Evolutionary conservation across 1,140 invertebrate genomes (phyloP).

Genomic region (Stegodyphus mimosarum): DNA sequence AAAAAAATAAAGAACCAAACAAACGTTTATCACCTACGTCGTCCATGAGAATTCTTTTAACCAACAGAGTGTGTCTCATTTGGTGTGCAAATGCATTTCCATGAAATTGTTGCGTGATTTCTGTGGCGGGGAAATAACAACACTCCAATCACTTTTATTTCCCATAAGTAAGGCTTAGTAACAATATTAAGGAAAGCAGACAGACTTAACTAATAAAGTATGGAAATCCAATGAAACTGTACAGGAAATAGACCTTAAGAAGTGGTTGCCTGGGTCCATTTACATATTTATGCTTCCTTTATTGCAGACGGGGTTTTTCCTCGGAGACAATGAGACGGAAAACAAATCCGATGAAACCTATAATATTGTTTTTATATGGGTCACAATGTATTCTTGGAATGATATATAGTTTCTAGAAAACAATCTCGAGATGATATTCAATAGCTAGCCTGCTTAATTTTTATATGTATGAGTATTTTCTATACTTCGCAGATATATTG

Average conservation of each 20-base stretch:
- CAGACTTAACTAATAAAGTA: background rate
- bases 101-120: background rate
- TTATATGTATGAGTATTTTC: too few relatives aligned
- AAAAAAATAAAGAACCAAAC: too few relatives aligned
- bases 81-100: constrained; percentile 19
- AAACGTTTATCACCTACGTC: too few relatives aligned
- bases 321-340: constrained; percentile 13
- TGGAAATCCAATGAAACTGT: constrained; percentile 2
- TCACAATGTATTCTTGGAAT: too few relatives aligned
- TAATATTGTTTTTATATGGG: too few relatives aligned
- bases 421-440: too few relatives aligned
- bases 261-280: background rate
- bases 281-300: constrained; percentile 15
- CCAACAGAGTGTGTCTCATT: background rate
- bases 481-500: too few relatives aligned
- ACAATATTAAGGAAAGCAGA: background rate
- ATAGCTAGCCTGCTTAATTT: too few relatives aligned
- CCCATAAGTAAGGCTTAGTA: background rate
- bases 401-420: too few relatives aligned
- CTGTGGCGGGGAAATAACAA: background rate
- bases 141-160: background rate
- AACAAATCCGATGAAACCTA: background rate
- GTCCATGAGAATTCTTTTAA: too few relatives aligned
- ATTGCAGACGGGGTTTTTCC: background rate
- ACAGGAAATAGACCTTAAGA: background rate